Base-by-base conservation (phyloP, 2,797 vertebrate genomes). In the Enteromius afrohamiltoni region DNA sequence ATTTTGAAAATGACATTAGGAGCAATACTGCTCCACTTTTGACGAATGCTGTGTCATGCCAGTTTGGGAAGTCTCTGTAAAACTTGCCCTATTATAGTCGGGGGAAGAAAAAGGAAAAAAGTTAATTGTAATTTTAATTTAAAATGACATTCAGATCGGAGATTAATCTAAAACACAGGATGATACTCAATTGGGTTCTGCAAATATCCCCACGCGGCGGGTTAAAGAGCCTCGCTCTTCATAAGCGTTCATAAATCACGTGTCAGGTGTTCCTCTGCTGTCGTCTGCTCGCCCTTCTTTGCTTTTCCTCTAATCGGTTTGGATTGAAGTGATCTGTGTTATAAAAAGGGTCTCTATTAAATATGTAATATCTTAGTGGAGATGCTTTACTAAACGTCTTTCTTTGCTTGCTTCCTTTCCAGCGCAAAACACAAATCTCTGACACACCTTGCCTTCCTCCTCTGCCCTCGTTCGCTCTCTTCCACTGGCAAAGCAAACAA, bases 401-500 rank as follows among this genome's bases (percentile, higher is more conserved):
- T 26, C 75, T 34, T 13, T 78, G 13, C 37, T 29, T 13, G 13
- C 16, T 19, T 34, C 80, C 40, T 86, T 83, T 81, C 84, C 70
- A 0, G 6, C 6, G 2, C 11, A 45, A 37, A 34, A 55, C 11
- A 37, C 31, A 40, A 49, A 74, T 76, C 55, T 40, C 21, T 1
- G 17, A n/a, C 29, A 74, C 47, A 49, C 78, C 31, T 42, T 23
- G 21, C 16, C 26, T 0, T 47, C 55, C 71, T 79, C 23, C 53
- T 23, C 49, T 29, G 6, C 37, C 79, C 23, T 83, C 60, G 60
- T 55, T 79, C 60, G 53, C 62, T 87, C 29, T 77, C 64, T 75
- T 51, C 77, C 17, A 58, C 55, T 75, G 42, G 40, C 60, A 73
- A 87, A 81, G 23, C 21, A 85, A 87, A 85, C 79, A 83, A 62